Evolutionary conservation across 2,888 invertebrate species (phyloP).

Genomic region (Aphidoletes aphidimyza): DNA sequence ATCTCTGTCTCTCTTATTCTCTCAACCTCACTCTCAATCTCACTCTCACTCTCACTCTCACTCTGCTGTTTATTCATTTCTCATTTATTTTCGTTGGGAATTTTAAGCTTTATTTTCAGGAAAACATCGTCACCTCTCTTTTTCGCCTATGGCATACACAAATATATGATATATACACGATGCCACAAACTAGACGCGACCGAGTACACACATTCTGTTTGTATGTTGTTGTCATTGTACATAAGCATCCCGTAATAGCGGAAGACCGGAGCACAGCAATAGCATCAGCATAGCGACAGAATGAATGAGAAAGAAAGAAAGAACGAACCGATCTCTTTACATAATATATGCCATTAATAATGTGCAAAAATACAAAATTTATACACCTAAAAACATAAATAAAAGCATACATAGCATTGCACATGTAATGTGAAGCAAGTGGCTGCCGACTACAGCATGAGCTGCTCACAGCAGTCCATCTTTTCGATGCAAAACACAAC

Average conservation of each 20-base stretch:
- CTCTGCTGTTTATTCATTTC: neutral
- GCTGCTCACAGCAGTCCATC: too few relatives aligned
- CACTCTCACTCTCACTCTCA: too few relatives aligned
- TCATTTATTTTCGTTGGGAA: neutral
- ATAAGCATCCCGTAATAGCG: neutral
- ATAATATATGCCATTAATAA: constrained; percentile 45
- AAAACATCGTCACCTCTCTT: neutral
- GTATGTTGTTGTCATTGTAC: neutral
- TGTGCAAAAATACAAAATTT: constrained; percentile 52
- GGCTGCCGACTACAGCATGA: too few relatives aligned
- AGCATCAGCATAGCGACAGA: neutral
- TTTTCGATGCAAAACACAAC: too few relatives aligned
- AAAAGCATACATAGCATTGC: constrained; percentile 6
- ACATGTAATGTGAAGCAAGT: neutral
- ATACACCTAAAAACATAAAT: constrained; percentile 48
- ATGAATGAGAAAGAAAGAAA: neutral
- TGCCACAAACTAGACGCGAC: neutral
- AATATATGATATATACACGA: neutral
- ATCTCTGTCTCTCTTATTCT: too few relatives aligned
- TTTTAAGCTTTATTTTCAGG: constrained; percentile 45
- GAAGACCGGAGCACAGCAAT: neutral
- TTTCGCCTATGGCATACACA: neutral
- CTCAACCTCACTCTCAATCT: too few relatives aligned
- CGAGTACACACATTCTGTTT: neutral
- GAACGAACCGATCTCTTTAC: constrained; percentile 3